Percentiles rank a stretch among this genome's conserved stretches.
Conservation (phyloP, 2,888 invertebrate species). For the Chironomus riparius region DNA sequence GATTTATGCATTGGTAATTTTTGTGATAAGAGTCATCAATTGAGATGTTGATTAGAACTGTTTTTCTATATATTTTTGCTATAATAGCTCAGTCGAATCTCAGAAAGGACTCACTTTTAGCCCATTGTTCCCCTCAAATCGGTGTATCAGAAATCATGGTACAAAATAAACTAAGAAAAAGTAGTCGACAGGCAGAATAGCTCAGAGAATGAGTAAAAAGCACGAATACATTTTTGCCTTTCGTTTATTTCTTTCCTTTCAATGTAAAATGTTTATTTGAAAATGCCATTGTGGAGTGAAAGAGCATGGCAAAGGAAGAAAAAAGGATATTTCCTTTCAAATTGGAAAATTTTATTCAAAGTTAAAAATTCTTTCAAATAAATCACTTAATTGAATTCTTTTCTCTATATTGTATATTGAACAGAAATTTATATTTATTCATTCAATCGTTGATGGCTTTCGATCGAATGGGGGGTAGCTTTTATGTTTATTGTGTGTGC, state of each 20-base stretch:
- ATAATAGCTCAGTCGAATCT: too few species aligned
- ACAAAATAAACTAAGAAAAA: neutral
- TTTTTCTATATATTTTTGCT: too few species aligned
- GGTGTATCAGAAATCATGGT: too few species aligned
- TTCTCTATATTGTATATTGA: neutral
- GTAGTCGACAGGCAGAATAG: neutral
- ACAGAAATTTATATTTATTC: neutral
- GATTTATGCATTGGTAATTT: too few species aligned
- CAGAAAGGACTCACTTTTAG: too few species aligned
- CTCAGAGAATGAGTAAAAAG: neutral
- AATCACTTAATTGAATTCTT: slow-evolving; percentile 27
- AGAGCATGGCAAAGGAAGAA: neutral
- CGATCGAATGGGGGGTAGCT: neutral
- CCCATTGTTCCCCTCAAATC: too few species aligned
- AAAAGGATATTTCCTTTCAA: neutral
- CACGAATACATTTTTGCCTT: neutral
- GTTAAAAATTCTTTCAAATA: slow-evolving; percentile 20
- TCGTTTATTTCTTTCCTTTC: neutral
- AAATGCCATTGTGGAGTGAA: neutral
- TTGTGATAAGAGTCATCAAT: too few species aligned
- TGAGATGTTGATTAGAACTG: too few species aligned
- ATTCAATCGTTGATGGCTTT: neutral
- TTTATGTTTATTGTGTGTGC: neutral
- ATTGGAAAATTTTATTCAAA: slow-evolving; percentile 17
- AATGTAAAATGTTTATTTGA: neutral